These are phyloP conservation scores for Phorcus lineatus DNA, from an alignment of 2,888 invertebrate genomes.

Conservation along the genomic window DNA sequence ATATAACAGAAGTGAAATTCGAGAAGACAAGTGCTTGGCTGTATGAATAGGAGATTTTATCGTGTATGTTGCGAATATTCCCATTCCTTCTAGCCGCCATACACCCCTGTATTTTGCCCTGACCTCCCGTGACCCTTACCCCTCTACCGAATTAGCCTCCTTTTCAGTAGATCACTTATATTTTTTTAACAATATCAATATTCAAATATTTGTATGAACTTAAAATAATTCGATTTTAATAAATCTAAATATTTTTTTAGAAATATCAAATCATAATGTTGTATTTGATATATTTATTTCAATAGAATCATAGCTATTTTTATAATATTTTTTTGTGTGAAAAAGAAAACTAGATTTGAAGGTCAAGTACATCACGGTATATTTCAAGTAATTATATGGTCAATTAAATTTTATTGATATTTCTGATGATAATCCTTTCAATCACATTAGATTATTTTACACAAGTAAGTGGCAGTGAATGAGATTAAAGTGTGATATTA, in stretches of 20 bases:
- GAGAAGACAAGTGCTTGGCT: constrained; percentile 10
- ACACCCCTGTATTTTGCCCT: not conserved
- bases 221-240: not conserved
- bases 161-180: too few species aligned
- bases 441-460: too few species aligned
- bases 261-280: too few species aligned
- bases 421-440: too few species aligned
- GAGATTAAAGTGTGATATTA: not conserved
- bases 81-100: not conserved
- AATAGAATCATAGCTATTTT: not conserved
- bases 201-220: too few species aligned
- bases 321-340: not conserved
- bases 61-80: not conserved
- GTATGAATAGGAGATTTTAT: constrained; percentile 16
- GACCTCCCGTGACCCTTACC: not conserved
- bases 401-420: too few species aligned
- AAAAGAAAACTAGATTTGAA: not conserved
- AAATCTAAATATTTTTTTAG: not conserved
- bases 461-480: not conserved
- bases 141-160: too few species aligned
- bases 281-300: too few species aligned
- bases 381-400: too few species aligned
- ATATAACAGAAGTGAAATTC: constrained; percentile 19
- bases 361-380: too few species aligned
- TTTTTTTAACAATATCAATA: too few species aligned